Conservation (phyloP, 2,113 vertebrate genomes). For the Ia io region DNA sequence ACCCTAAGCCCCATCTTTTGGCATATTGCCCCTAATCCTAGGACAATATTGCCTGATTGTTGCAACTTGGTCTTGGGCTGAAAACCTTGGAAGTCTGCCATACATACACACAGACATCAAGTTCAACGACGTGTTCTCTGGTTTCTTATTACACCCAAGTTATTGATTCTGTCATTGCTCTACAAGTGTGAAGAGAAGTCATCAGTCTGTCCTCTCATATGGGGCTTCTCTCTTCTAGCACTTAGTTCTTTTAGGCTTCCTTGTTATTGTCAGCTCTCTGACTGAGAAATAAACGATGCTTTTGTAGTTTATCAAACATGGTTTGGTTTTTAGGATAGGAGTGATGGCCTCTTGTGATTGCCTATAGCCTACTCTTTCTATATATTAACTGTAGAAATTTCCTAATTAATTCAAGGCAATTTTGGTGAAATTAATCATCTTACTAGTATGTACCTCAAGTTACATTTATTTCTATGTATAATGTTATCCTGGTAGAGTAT, state of each 20-base stretch:
- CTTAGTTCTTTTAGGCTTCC: not conserved
- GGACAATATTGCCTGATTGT: not conserved
- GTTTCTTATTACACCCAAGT: not conserved
- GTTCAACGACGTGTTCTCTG: not conserved
- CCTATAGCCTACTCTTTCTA: not conserved
- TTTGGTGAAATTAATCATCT: not conserved
- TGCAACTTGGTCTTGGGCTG: not conserved
- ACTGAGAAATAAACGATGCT: not conserved
- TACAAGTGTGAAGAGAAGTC: not conserved
- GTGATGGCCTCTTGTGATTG: not conserved
- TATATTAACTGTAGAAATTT: not conserved
- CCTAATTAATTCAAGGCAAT: not conserved
- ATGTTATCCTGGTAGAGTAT: not conserved
- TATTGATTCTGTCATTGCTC: not conserved
- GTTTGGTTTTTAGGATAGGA: not conserved
- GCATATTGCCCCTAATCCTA: not conserved
- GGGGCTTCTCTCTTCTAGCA: not conserved
- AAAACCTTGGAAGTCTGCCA: not conserved
- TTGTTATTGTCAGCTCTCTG: not conserved
- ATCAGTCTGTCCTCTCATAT: not conserved
- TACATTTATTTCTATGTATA: not conserved
- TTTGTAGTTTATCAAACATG: not conserved
- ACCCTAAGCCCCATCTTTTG: not conserved
- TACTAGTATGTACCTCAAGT: not conserved
- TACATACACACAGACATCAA: not conserved